phyloP scores from a whole-genome alignment of 1,140 invertebrate species.

The Sarcophaga peregrina region DNA sequence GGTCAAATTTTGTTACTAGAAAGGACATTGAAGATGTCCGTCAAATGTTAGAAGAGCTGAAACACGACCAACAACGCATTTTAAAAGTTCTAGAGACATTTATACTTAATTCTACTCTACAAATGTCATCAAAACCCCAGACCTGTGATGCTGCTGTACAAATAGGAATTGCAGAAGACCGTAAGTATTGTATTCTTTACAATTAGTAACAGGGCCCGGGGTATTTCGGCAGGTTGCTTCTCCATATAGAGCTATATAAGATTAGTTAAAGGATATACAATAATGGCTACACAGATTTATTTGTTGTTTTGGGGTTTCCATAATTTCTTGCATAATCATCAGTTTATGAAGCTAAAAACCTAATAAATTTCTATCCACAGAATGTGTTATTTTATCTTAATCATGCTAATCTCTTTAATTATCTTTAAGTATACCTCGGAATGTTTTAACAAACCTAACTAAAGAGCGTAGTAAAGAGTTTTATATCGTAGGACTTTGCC shows the following conservation, averaged over 20 bases:
- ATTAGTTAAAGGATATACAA: background rate
- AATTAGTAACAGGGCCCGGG: too few species aligned
- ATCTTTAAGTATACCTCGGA: too few species aligned
- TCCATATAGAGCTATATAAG: too few species aligned
- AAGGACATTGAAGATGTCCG: conserved; percentile 31
- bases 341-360: too few species aligned
- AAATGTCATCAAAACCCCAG: background rate
- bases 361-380: too few species aligned
- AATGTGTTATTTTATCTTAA: too few species aligned
- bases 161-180: background rate
- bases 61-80: conserved; percentile 53
- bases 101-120: background rate
- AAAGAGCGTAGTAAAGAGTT: background rate
- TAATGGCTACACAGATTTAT: too few species aligned
- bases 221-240: too few species aligned
- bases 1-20: conserved; percentile 34
- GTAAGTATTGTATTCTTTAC: background rate
- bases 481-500: background rate
- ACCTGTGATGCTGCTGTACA: background rate
- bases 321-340: too few species aligned
- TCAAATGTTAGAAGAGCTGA: conserved; percentile 49
- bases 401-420: too few species aligned
- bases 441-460: background rate
- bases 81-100: conserved; percentile 38
- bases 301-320: too few species aligned